Conservation (phyloP, 2,888 invertebrate genomes). For the Eupithecia subfuscata region DNA sequence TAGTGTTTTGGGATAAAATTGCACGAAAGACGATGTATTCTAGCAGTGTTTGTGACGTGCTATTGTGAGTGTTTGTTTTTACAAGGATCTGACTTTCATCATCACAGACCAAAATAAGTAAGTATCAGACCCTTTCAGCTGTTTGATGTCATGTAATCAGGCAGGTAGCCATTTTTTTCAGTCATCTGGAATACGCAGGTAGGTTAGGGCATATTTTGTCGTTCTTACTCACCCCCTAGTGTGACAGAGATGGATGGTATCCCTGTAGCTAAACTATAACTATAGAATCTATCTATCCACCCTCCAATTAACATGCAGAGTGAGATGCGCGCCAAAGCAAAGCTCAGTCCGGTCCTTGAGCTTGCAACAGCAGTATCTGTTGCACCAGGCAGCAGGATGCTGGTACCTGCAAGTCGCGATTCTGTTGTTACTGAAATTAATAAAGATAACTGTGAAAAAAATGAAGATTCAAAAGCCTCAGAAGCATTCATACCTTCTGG, state of each 20-base stretch:
- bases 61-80: slow-evolving; percentile 1
- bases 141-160: slow-evolving; percentile 15
- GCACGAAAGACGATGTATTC: slow-evolving; percentile 35
- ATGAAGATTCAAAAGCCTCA: too few relatives aligned
- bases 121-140: slow-evolving; percentile 13
- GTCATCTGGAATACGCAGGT: slow-evolving; percentile 3
- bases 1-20: slow-evolving; percentile 44
- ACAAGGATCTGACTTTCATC: slow-evolving; percentile 9
- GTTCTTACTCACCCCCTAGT: neutral
- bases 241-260: slow-evolving; percentile 10
- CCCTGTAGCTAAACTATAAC: neutral
- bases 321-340: neutral
- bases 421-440: neutral
- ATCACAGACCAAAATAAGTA: slow-evolving; percentile 25
- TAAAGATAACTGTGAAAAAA: neutral
- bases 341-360: neutral
- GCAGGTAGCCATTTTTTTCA: slow-evolving; percentile 44
- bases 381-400: neutral
- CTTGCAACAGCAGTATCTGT: neutral
- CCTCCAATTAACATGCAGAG: neutral
- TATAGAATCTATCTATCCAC: neutral
- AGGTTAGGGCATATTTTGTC: neutral
- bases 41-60: slow-evolving; percentile 48
- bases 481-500: neutral
- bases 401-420: neutral